phyloP scores from a whole-genome alignment of 2,797 vertebrate species.

The Chloroceryle amazona region DNA sequence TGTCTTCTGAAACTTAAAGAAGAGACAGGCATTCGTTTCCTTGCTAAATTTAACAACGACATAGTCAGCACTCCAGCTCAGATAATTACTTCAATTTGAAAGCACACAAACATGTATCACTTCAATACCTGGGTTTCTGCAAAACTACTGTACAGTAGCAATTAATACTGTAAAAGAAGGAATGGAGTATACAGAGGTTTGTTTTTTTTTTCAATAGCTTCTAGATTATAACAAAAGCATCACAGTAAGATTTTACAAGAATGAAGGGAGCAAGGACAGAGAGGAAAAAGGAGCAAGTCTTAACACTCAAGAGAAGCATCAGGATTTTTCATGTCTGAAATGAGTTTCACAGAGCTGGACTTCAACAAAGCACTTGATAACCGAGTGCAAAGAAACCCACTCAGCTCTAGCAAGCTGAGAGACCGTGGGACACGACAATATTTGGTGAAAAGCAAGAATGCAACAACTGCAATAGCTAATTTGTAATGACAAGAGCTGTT shows the following conservation, averaged over 20 bases:
- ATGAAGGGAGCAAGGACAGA: neutral
- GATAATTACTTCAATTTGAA: neutral
- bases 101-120: neutral
- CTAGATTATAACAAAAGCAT: neutral
- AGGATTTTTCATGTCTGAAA: neutral
- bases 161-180: neutral
- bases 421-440: neutral
- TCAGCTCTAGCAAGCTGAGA: neutral
- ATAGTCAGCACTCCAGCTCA: neutral
- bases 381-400: neutral
- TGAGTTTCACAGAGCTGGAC: neutral
- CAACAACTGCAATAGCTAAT: neutral
- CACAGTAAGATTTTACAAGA: neutral
- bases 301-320: neutral
- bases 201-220: neutral
- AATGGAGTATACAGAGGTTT: neutral
- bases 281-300: neutral
- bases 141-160: neutral
- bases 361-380: neutral
- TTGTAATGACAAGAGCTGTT: neutral
- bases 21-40: neutral
- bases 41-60: neutral
- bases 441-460: neutral
- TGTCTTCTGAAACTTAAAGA: constrained; percentile 92
- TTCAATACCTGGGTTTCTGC: neutral